phyloP scores from a whole-genome alignment of 2,888 invertebrate species.

The Theodoxus fluviatilis region DNA sequence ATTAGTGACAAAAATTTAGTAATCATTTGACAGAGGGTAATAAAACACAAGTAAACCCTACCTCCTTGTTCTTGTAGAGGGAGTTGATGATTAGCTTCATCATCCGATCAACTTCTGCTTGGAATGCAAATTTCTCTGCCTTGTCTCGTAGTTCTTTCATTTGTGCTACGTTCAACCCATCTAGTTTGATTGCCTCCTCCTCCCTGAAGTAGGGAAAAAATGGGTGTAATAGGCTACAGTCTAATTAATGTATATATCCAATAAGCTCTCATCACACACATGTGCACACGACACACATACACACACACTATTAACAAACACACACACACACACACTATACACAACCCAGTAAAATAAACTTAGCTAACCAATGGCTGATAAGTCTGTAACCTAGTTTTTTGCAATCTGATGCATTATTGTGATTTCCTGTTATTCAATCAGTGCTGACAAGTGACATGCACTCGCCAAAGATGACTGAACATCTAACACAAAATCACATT shows the following conservation, averaged over 20 bases:
- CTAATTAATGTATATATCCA: not conserved
- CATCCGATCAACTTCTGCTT: conserved; percentile 99
- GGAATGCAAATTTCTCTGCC: conserved; percentile 77
- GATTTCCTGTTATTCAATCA: no score
- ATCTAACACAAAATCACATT: no score
- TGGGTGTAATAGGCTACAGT: not conserved
- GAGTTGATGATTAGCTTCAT: conserved; percentile 99
- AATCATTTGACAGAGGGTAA: not conserved
- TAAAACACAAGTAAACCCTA: conserved; percentile 24
- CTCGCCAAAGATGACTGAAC: no score
- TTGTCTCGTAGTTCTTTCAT: conserved; percentile 88
- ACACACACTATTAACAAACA: no score
- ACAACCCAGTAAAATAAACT: no score
- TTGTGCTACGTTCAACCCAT: conserved; percentile 92
- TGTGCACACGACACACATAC: no score
- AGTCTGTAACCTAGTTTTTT: no score
- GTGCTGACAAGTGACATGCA: no score
- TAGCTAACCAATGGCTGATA: no score
- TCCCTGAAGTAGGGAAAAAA: conserved; percentile 72
- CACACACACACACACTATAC: no score
- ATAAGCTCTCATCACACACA: no score
- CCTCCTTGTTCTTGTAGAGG: conserved; percentile 97
- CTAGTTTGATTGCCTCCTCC: conserved; percentile 94
- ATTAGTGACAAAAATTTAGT: not conserved
- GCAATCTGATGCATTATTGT: no score